phyloP scores from a whole-genome alignment of 2,797 vertebrate species.

The Lepus townsendii region DNA sequence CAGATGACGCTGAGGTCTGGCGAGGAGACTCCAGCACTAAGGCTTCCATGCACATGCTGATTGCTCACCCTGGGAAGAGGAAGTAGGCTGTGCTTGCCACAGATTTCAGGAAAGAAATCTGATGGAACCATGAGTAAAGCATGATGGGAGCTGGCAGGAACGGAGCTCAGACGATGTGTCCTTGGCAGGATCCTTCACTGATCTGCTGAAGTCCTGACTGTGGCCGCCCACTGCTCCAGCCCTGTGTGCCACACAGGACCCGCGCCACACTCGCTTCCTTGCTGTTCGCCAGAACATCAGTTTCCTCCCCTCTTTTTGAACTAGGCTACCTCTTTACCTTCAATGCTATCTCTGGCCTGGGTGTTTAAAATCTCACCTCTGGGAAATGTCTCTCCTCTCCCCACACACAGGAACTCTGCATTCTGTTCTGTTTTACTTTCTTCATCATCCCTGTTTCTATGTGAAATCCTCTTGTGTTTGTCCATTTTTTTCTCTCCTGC shows the following conservation, averaged over 20 bases:
- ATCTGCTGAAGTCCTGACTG: not conserved
- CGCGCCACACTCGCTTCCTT: not conserved
- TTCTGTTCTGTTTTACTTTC: slow-evolving; percentile 15
- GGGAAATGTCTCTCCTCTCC: not conserved
- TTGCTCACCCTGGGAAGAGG: not conserved
- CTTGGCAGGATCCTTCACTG: not conserved
- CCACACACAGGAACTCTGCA: not conserved
- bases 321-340: not conserved
- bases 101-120: slow-evolving; percentile 45
- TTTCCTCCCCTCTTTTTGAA: not conserved
- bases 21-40: not conserved
- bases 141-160: not conserved
- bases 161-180: not conserved
- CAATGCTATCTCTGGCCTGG: not conserved
- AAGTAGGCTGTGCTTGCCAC: not conserved
- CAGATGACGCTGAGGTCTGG: not conserved
- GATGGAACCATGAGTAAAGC: not conserved
- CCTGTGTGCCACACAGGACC: not conserved
- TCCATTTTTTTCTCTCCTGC: not conserved
- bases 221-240: not conserved
- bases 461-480: not conserved
- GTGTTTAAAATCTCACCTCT: not conserved
- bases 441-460: not conserved
- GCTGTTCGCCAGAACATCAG: not conserved
- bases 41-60: not conserved